Percentiles rank a stretch among this genome's conserved stretches.
Conservation (phyloP, 2,888 invertebrate species). For the Drosophila greeni region DNA sequence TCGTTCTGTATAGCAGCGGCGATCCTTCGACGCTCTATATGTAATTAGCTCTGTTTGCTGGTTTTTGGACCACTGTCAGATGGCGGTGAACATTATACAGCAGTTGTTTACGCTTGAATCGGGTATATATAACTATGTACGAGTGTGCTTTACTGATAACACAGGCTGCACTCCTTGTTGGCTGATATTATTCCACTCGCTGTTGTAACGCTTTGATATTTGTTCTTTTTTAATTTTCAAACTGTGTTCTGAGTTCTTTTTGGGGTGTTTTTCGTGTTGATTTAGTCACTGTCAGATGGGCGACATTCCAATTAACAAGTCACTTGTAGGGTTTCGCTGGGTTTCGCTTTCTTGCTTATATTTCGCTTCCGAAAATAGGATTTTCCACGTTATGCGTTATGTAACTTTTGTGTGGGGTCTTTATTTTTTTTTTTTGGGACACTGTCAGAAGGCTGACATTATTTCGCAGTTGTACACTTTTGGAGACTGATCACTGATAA, state of each 20-base stretch:
- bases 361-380: conserved; percentile 22
- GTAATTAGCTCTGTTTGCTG: conserved; percentile 9
- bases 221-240: not conserved
- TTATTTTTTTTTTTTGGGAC: conserved; percentile 26
- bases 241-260: not conserved
- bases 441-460: conserved; percentile 65
- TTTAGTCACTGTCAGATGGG: conserved; percentile 59
- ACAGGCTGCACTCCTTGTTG: conserved; percentile 11
- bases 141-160: conserved; percentile 25
- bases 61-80: conserved; percentile 64
- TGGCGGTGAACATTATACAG: conserved; percentile 55
- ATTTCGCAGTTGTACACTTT: conserved; percentile 22
- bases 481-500: conserved; percentile 18
- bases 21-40: not conserved
- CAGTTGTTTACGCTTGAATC: conserved; percentile 37
- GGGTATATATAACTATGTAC: conserved; percentile 3
- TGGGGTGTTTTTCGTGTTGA: conserved; percentile 21
- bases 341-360: conserved; percentile 10
- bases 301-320: conserved; percentile 57
- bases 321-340: conserved; percentile 36
- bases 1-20: not conserved
- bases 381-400: conserved; percentile 16
- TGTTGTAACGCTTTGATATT: conserved; percentile 2
- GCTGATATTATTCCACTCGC: not conserved
- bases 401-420: conserved; percentile 8